phyloP scores from a whole-genome alignment of 2,888 invertebrate species.

The Ochropleura plecta region DNA sequence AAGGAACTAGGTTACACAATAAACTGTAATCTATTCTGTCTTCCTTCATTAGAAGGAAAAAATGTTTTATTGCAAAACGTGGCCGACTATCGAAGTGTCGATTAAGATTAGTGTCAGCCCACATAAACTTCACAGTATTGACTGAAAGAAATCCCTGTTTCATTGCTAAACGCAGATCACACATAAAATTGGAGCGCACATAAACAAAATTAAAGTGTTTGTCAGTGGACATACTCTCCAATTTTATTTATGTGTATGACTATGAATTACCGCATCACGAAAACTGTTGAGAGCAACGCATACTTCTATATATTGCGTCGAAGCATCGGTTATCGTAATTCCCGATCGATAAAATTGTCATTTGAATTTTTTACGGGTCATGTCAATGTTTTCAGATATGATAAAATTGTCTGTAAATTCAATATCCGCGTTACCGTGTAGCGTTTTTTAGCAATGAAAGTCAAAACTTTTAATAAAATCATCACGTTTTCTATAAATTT shows the following conservation, averaged over 20 bases:
- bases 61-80: background rate
- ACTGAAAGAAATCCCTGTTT: conserved; percentile 31
- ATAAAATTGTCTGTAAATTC: background rate
- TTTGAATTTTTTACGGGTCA: conserved; percentile 10
- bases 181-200: conserved; percentile 22
- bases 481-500: conserved; percentile 11
- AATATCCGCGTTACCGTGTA: too few relatives aligned
- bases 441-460: background rate
- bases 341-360: conserved; percentile 25
- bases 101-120: background rate
- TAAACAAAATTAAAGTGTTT: conserved; percentile 56
- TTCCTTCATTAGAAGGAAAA: conserved; percentile 2
- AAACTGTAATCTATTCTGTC: conserved; percentile 9
- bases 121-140: conserved; percentile 22
- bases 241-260: conserved; percentile 49
- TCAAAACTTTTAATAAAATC: background rate
- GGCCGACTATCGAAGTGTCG: background rate
- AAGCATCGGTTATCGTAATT: conserved; percentile 25
- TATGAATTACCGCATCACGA: conserved; percentile 47
- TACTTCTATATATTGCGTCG: conserved; percentile 19
- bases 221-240: conserved; percentile 47
- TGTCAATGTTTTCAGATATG: conserved; percentile 27
- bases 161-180: conserved; percentile 41
- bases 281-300: conserved; percentile 32
- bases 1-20: conserved; percentile 20